Conservation (phyloP, 2,888 invertebrate genomes). For the Lepetodrilus schrolli region DNA sequence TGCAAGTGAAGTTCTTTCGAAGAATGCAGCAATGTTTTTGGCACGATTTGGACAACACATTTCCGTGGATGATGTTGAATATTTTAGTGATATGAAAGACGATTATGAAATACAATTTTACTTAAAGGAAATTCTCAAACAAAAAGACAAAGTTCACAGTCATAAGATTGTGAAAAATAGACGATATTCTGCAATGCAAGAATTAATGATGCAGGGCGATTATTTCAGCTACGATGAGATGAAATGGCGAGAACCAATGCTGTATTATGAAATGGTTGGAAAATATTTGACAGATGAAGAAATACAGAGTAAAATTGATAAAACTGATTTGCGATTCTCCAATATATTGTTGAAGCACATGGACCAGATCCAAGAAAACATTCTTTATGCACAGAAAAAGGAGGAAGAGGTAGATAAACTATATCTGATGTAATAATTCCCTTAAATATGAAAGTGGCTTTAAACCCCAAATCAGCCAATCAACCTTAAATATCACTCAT, state of each 20-base stretch:
- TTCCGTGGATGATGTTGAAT: conserved; percentile 81
- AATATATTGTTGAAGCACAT: conserved; percentile 87
- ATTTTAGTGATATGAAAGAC: conserved; percentile 79
- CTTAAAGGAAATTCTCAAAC: conserved; percentile 77
- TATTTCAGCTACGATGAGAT: conserved; percentile 95
- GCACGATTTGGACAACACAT: conserved; percentile 85
- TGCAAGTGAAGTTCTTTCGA: conserved; percentile 80
- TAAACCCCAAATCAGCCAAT: too few relatives aligned
- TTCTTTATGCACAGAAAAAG: conserved; percentile 79
- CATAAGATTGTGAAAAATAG: conserved; percentile 81
- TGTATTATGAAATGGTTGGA: conserved; percentile 92
- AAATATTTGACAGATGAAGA: conserved; percentile 88
- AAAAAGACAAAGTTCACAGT: conserved; percentile 46
- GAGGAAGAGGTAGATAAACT: conserved; percentile 73
- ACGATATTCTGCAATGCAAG: conserved; percentile 86
- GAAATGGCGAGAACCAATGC: conserved; percentile 91
- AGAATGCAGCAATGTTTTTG: conserved; percentile 84
- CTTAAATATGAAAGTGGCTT: too few relatives aligned
- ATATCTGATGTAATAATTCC: neutral
- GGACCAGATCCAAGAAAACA: conserved; percentile 80
- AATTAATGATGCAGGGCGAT: conserved; percentile 81
- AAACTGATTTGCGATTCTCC: conserved; percentile 79
- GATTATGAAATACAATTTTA: conserved; percentile 81
- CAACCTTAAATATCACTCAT: too few relatives aligned
- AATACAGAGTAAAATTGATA: conserved; percentile 77